Percentiles rank a stretch among this genome's conserved stretches.
Evolutionary conservation across 2,888 invertebrate genomes (phyloP).

Genomic region (Parochlus steinenii): DNA sequence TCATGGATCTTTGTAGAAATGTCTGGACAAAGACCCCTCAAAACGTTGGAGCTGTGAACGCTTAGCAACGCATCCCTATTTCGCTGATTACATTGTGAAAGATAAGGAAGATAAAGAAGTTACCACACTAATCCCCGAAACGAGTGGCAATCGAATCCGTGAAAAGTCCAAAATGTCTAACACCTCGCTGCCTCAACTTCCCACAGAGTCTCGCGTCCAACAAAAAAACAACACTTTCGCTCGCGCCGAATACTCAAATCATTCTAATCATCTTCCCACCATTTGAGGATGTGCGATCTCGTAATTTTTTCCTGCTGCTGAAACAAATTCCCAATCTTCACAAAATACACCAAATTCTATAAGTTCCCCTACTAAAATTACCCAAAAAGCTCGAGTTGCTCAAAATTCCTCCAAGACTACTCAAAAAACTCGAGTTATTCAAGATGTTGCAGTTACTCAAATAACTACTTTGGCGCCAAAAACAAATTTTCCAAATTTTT

Average conservation of each 20-base stretch:
- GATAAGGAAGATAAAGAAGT: constrained; percentile 44
- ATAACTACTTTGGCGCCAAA: no score
- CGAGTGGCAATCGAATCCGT: constrained; percentile 36
- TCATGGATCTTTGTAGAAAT: constrained; percentile 49
- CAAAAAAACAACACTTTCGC: constrained; percentile 25
- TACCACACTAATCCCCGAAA: constrained; percentile 19
- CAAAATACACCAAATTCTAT: no score
- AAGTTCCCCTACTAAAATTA: no score
- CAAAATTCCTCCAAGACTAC: no score
- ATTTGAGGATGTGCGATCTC: constrained; percentile 17
- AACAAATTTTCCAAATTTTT: no score
- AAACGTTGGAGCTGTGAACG: constrained; percentile 86
- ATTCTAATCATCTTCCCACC: constrained; percentile 31
- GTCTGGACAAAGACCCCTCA: constrained; percentile 86
- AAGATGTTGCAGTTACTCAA: no score
- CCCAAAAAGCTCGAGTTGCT: no score
- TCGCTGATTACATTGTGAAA: constrained; percentile 74
- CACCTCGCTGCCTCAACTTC: constrained; percentile 29
- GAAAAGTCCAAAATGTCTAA: constrained; percentile 45
- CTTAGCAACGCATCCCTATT: constrained; percentile 76
- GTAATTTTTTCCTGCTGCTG: no score
- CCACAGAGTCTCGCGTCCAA: constrained; percentile 22
- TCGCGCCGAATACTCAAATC: constrained; percentile 27
- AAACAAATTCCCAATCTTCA: no score
- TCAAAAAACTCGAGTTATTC: no score